Base-by-base conservation (phyloP, 2,113 vertebrate genomes). In the Anguilla japonica region DNA sequence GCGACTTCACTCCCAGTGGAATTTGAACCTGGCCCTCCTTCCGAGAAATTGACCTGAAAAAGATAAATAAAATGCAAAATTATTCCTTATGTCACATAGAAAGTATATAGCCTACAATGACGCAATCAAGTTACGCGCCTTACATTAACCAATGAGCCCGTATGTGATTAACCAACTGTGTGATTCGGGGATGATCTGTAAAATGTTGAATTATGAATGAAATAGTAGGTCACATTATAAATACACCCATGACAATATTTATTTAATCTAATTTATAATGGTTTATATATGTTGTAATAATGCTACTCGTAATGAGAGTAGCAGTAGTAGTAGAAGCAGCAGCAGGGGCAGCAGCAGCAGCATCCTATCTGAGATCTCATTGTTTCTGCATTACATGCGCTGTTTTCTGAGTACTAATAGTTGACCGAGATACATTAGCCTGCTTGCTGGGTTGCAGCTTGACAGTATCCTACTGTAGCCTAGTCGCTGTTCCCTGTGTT, bases 1-100 rank as follows among this genome's bases (percentile, higher is more conserved):
- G 98, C 98, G 89, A 99, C 98, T 95, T 99, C 98, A 92, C 98
- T 99, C 94, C 98, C 98, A 84, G 98, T 99, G 86, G 98, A 99
- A 94, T 99, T 99, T 50, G 98, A 99, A 85, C 98, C 97, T 8
- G 98, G 98, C 86, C 98, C 98, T 90, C 98, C 98, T 95, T 99
- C 98, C 85, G 97, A 99, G 95, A 99, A 99, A 93, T 96, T 98
- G 89, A 99, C 98, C 98, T 98, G 94, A 87, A 85, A 87, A 91
- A 92, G 94, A 88, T 93, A 88, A 88, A 41, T 26, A 1, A 85
- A 79, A 56, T 83, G 56, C 29, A 46, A 16, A 41, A 78, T 83
- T 78, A 71, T 41, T 75, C 29, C 29, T 29, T 29, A 1, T 75
- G 71, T 75, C 71, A 75, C n/a, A 29, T 11, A 34, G 6, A 9